A percentile compares a stretch with the other conserved stretches of the same genome.
These are phyloP conservation scores for Lasioglossum oenotherae DNA, from an alignment of 2,888 invertebrate species.

Conservation along the genomic window DNA sequence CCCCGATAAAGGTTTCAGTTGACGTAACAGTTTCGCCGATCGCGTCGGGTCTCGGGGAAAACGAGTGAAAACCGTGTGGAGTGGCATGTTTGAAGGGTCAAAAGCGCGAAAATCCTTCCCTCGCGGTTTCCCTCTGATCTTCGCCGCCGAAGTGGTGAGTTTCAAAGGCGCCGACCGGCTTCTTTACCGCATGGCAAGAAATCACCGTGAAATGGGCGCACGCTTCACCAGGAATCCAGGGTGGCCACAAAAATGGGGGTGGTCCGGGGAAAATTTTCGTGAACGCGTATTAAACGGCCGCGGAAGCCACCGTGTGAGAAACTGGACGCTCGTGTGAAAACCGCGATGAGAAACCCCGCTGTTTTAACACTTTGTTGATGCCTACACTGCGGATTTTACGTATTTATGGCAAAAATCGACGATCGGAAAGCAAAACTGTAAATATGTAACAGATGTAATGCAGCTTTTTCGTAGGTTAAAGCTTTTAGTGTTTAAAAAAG, in stretches of 20 bases:
- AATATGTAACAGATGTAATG: too few relatives aligned
- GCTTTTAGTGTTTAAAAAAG: not conserved
- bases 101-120: slow-evolving; percentile 82
- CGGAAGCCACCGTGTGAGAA: slow-evolving; percentile 46
- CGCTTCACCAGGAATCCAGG: slow-evolving; percentile 65
- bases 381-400: not conserved
- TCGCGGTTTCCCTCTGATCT: slow-evolving; percentile 74
- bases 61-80: slow-evolving; percentile 47
- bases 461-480: not conserved
- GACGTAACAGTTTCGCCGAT: slow-evolving; percentile 14
- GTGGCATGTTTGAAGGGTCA: slow-evolving; percentile 67
- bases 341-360: not conserved
- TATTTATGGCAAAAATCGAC: too few relatives aligned
- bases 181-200: slow-evolving; percentile 39
- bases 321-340: slow-evolving; percentile 50
- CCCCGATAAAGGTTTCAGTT: slow-evolving; percentile 23
- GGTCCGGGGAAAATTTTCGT: slow-evolving; percentile 51
- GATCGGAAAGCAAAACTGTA: too few relatives aligned
- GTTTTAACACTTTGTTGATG: not conserved
- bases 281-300: slow-evolving; percentile 31
- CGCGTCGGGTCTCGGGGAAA: slow-evolving; percentile 21
- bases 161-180: slow-evolving; percentile 74
- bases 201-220: slow-evolving; percentile 68
- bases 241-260: slow-evolving; percentile 53
- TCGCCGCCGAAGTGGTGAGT: slow-evolving; percentile 72